A percentile compares a stretch with the other conserved stretches of the same genome.
Evolutionary conservation across 2,888 invertebrate species (phyloP).

Genomic region (Eurois occulta): DNA sequence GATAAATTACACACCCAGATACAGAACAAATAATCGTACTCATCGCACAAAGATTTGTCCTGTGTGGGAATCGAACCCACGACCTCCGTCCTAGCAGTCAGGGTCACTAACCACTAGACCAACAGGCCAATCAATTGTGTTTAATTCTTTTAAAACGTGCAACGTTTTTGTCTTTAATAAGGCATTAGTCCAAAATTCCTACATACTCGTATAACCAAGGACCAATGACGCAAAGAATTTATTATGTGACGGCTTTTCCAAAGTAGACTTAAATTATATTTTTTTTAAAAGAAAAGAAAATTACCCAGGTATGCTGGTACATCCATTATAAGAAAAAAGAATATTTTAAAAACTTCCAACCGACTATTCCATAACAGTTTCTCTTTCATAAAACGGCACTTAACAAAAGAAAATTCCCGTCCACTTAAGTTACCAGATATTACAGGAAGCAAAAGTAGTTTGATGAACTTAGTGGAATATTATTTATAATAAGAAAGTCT

Average conservation of each 20-base stretch:
- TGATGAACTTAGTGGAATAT: conserved; percentile 29
- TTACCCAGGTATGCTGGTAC: background rate
- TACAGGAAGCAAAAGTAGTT: conserved; percentile 27
- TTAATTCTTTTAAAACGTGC: too few species aligned
- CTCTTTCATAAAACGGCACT: conserved; percentile 44
- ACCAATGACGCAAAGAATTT: background rate
- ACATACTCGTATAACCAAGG: background rate
- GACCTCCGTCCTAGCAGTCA: too few species aligned
- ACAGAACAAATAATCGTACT: too few species aligned
- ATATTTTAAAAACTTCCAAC: conserved; percentile 36
- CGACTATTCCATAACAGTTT: conserved; percentile 32
- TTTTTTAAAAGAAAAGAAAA: conserved; percentile 9
- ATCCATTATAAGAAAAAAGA: conserved; percentile 24
- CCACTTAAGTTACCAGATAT: conserved; percentile 36
- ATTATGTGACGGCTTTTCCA: background rate
- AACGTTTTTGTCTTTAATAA: too few species aligned
- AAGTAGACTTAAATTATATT: background rate
- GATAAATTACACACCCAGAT: too few species aligned
- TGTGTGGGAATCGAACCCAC: too few species aligned
- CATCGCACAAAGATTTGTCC: too few species aligned
- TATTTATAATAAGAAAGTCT: conserved; percentile 27
- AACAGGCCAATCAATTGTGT: too few species aligned
- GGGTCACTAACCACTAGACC: too few species aligned
- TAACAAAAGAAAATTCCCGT: conserved; percentile 27
- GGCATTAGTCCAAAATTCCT: too few species aligned